A percentile compares a stretch with the other conserved stretches of the same genome.
Evolutionary conservation across 2,797 vertebrate genomes (phyloP).

Genomic region (Champsocephalus esox): DNA sequence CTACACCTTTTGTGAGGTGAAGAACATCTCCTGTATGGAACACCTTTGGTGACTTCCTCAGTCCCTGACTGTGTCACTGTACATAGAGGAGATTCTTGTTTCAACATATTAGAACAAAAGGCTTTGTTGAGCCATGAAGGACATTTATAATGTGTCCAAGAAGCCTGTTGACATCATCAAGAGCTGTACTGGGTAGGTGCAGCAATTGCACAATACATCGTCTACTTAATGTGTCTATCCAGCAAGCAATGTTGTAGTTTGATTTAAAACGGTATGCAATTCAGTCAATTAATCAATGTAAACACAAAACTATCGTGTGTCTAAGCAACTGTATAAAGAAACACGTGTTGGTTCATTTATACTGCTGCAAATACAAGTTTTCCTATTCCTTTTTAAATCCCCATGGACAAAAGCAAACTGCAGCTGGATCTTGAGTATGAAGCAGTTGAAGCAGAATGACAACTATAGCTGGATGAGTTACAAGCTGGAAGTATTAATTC

Average conservation of each 20-base stretch:
- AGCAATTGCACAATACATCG: constrained; percentile 6
- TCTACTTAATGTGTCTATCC: background rate
- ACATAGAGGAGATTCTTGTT: constrained; percentile 8
- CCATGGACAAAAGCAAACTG: background rate
- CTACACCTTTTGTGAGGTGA: background rate
- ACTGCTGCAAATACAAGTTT: background rate
- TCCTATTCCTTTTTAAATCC: background rate
- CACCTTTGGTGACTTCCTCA: constrained; percentile 34
- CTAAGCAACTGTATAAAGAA: background rate
- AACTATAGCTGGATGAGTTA: constrained; percentile 45
- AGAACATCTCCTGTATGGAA: constrained; percentile 14
- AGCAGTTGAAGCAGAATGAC: constrained; percentile 43
- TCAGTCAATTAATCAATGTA: background rate
- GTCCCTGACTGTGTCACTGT: background rate
- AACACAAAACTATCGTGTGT: background rate
- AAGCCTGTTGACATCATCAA: constrained; percentile 11
- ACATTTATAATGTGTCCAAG: constrained; percentile 19
- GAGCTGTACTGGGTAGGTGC: background rate
- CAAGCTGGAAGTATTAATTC: constrained; percentile 18
- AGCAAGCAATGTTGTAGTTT: constrained; percentile 10
- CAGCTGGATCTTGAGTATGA: constrained; percentile 8
- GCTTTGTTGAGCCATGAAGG: constrained; percentile 7
- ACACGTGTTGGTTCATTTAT: background rate
- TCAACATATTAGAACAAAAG: constrained; percentile 24
- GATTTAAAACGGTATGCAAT: constrained; percentile 15